Evolutionary conservation across 2,888 invertebrate genomes (phyloP).

Genomic region (Didymodactylos carnosus): DNA sequence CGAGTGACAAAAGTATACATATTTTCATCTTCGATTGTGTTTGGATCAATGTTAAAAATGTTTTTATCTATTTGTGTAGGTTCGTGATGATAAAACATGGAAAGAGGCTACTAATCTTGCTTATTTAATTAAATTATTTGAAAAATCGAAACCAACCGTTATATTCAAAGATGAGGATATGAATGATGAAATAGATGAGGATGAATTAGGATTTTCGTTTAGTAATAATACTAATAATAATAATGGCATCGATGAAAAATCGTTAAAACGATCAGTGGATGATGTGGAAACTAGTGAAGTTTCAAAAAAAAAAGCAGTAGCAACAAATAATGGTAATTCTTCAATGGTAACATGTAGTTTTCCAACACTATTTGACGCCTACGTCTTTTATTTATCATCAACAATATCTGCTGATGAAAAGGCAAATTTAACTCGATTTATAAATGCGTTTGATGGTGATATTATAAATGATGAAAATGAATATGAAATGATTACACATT

Average conservation of each 20-base stretch:
- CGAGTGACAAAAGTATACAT: slow-evolving; percentile 49
- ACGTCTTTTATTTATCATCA: background rate
- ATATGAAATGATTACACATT: background rate
- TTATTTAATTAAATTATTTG: slow-evolving; percentile 17
- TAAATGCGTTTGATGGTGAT: background rate
- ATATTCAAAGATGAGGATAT: background rate
- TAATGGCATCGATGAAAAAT: background rate
- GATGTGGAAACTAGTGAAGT: background rate
- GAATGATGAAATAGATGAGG: background rate
- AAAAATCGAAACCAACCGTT: background rate
- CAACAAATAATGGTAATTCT: background rate
- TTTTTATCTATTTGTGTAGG: no score
- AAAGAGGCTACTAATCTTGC: slow-evolving; percentile 55
- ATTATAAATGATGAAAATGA: background rate
- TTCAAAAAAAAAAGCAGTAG: background rate
- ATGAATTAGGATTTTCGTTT: background rate
- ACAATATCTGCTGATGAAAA: background rate
- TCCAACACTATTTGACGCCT: background rate
- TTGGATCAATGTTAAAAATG: no score
- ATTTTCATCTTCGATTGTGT: no score
- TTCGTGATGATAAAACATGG: slow-evolving; percentile 66
- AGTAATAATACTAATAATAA: background rate
- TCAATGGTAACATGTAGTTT: background rate
- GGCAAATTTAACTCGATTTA: background rate
- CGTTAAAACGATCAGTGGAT: background rate